Conservation (phyloP, 2,113 vertebrate genomes). For the Engraulis encrasicolus region DNA sequence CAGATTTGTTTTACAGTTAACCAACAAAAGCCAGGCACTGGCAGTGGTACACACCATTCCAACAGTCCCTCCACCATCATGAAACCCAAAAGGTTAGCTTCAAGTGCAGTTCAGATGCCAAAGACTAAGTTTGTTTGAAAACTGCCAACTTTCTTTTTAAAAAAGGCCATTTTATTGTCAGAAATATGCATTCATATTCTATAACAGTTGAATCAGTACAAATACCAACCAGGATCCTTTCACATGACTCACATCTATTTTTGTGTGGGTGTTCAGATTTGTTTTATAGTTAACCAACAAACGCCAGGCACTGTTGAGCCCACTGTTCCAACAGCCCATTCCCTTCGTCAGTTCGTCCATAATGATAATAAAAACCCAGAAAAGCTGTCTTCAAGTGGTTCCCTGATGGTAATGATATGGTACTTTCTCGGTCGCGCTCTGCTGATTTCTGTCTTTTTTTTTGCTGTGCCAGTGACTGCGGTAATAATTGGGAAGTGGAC, state of each 20-base stretch:
- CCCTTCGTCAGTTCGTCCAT: no score
- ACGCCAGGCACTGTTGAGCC: background rate
- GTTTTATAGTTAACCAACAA: background rate
- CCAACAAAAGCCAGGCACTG: background rate
- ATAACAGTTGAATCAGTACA: background rate
- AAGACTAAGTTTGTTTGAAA: no score
- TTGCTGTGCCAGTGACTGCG: background rate
- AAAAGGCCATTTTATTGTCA: no score
- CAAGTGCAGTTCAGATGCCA: no score
- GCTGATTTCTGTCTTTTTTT: background rate
- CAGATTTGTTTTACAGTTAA: background rate
- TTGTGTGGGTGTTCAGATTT: background rate
- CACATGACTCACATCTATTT: background rate
- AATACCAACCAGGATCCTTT: background rate
- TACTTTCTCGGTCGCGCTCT: background rate
- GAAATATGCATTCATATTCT: background rate
- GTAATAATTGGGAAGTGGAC: background rate
- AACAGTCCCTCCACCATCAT: background rate
- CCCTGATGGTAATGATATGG: background rate
- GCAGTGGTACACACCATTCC: background rate
- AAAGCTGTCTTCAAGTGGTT: background rate
- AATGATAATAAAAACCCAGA: background rate
- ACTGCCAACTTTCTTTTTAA: no score
- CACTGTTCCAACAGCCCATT: background rate
- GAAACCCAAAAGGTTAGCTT: background rate